Evolutionary conservation across 1,140 invertebrate species (phyloP).

Genomic region (Aphelinus certus): DNA sequence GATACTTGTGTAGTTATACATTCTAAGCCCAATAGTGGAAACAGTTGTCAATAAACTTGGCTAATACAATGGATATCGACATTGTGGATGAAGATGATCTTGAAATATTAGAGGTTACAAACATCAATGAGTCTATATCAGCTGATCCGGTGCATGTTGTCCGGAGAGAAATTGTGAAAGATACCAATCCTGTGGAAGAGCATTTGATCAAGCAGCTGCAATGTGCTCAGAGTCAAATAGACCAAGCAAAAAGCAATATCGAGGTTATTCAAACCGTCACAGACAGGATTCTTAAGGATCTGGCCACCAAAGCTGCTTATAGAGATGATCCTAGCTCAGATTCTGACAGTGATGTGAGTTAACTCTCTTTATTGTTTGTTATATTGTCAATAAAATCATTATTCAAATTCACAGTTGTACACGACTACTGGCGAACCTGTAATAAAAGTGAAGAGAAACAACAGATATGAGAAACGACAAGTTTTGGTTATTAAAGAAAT

Average conservation of each 20-base stretch:
- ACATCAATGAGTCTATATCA: neutral
- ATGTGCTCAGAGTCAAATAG: slow-evolving; percentile 45
- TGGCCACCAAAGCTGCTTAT: slow-evolving; percentile 41
- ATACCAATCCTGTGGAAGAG: slow-evolving; percentile 54
- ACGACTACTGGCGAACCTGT: slow-evolving; percentile 46
- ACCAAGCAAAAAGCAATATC: slow-evolving; percentile 42
- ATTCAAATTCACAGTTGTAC: slow-evolving; percentile 47
- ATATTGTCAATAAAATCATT: slow-evolving; percentile 25
- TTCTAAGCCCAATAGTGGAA: too few species aligned
- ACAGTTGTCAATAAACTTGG: too few species aligned
- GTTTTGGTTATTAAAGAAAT: slow-evolving; percentile 39
- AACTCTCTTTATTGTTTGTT: slow-evolving; percentile 14
- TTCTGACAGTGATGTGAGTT: slow-evolving; percentile 51
- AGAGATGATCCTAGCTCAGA: slow-evolving; percentile 43
- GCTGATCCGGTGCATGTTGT: slow-evolving; percentile 17
- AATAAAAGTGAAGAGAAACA: slow-evolving; percentile 43
- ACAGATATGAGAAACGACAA: neutral
- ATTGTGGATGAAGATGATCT: slow-evolving; percentile 10
- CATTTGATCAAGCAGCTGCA: slow-evolving; percentile 48
- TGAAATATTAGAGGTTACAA: neutral
- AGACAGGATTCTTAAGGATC: slow-evolving; percentile 40
- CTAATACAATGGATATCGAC: slow-evolving; percentile 10
- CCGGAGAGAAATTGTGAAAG: slow-evolving; percentile 37
- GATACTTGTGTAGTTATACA: too few species aligned
- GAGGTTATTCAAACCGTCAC: slow-evolving; percentile 41